Evolutionary conservation across 2,797 vertebrate genomes (phyloP).

Genomic region (Microhierax caerulescens): DNA sequence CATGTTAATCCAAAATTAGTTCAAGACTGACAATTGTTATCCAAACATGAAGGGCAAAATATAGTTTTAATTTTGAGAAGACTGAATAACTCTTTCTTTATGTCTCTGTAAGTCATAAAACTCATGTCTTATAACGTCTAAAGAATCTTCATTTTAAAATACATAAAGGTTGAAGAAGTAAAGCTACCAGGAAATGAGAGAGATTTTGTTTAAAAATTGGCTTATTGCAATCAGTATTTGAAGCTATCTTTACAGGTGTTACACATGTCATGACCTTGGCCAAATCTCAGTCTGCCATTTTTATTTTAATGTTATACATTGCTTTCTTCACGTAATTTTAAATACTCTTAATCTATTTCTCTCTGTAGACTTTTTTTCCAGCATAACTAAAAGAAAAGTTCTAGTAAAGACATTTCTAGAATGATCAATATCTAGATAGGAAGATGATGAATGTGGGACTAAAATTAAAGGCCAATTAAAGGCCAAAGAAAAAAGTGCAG

Average conservation of each 20-base stretch:
- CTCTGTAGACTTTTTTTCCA: background rate
- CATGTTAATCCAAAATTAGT: slow-evolving; percentile 38
- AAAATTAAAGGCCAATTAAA: background rate
- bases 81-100: background rate
- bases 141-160: background rate
- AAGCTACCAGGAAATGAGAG: background rate
- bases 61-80: background rate
- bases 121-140: background rate
- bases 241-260: background rate
- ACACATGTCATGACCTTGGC: background rate
- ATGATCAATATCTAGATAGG: background rate
- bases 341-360: background rate
- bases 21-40: slow-evolving; percentile 15
- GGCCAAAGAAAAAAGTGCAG: background rate
- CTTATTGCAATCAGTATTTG: background rate
- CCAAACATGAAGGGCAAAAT: slow-evolving; percentile 17
- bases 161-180: background rate
- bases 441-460: background rate
- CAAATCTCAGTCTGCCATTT: background rate
- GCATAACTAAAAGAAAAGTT: background rate
- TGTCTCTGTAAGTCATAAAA: background rate
- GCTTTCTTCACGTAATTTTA: background rate
- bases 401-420: background rate
- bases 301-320: background rate
- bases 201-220: background rate